Conservation (phyloP, 2,888 invertebrate species). For the Catocala fraxini region DNA sequence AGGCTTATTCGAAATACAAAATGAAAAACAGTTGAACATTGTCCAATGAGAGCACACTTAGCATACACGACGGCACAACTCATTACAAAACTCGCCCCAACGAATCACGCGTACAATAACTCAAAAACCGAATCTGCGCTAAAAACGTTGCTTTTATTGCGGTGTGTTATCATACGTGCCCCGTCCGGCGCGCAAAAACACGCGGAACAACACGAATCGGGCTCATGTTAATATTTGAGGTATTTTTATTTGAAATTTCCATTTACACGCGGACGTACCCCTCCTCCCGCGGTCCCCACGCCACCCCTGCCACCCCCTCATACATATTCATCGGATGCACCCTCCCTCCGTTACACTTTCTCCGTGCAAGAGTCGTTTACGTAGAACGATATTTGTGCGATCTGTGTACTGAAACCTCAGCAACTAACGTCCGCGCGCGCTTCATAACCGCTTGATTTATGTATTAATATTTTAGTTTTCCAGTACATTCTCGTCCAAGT, state of each 20-base stretch:
- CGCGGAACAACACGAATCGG: constrained; percentile 82
- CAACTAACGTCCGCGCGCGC: constrained; percentile 57
- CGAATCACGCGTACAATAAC: constrained; percentile 52
- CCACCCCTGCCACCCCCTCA: constrained; percentile 72
- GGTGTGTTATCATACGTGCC: constrained; percentile 77
- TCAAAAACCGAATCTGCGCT: constrained; percentile 59
- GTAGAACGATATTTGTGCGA: constrained; percentile 65
- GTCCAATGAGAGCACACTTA: neutral
- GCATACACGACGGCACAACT: constrained; percentile 18
- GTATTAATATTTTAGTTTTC: constrained; percentile 51
- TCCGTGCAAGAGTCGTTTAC: constrained; percentile 62
- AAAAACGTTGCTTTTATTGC: constrained; percentile 59
- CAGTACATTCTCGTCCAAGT: constrained; percentile 22
- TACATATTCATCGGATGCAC: constrained; percentile 90
- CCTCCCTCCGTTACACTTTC: constrained; percentile 84
- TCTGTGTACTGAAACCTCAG: constrained; percentile 70
- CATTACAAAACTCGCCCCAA: constrained; percentile 43
- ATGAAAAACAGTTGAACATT: neutral
- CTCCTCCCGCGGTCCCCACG: constrained; percentile 44
- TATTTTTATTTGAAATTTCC: constrained; percentile 88
- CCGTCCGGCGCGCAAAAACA: constrained; percentile 65
- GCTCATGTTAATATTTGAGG: constrained; percentile 87
- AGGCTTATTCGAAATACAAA: no score
- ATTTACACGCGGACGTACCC: constrained; percentile 77
- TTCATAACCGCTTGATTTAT: constrained; percentile 62